These are phyloP conservation scores for Meriones psammophilus DNA, from an alignment of 2,797 vertebrate species.

Conservation along the genomic window DNA sequence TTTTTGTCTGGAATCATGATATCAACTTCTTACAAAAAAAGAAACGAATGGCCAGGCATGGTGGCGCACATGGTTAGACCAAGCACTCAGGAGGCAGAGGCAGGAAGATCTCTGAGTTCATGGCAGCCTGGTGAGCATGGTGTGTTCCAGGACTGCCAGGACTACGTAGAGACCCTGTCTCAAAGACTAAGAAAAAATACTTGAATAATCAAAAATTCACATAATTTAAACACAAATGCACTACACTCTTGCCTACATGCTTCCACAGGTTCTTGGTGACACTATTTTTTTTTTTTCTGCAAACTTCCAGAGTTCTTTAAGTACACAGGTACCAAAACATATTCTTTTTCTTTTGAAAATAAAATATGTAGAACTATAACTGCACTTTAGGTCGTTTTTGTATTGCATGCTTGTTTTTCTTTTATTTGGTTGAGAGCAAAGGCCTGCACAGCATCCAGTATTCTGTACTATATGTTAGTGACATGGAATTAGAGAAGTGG, in stretches of 20 bases:
- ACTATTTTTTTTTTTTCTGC: background rate
- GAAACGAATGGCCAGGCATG: background rate
- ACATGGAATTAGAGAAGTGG: background rate
- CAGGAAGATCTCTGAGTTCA: background rate
- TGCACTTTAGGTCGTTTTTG: background rate
- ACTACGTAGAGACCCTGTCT: background rate
- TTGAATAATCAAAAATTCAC: slow-evolving; percentile 9
- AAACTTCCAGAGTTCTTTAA: slow-evolving; percentile 25
- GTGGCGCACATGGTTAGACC: background rate
- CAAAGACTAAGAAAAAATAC: background rate
- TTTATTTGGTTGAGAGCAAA: slow-evolving; percentile 30
- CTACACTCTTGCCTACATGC: background rate
- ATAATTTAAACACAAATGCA: background rate
- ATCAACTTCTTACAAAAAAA: background rate
- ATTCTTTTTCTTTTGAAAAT: slow-evolving; percentile 53
- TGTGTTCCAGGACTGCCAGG: background rate
- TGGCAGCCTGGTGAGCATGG: background rate
- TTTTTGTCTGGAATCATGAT: background rate
- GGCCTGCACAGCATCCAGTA: background rate
- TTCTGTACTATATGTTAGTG: background rate
- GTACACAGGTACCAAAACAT: background rate
- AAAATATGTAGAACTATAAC: background rate
- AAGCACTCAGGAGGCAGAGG: background rate
- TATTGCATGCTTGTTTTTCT: background rate
- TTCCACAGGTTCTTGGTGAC: background rate